A percentile compares a stretch with the other conserved stretches of the same genome.
Conservation (phyloP, 2,113 vertebrate genomes). For the Grantiella picta region DNA sequence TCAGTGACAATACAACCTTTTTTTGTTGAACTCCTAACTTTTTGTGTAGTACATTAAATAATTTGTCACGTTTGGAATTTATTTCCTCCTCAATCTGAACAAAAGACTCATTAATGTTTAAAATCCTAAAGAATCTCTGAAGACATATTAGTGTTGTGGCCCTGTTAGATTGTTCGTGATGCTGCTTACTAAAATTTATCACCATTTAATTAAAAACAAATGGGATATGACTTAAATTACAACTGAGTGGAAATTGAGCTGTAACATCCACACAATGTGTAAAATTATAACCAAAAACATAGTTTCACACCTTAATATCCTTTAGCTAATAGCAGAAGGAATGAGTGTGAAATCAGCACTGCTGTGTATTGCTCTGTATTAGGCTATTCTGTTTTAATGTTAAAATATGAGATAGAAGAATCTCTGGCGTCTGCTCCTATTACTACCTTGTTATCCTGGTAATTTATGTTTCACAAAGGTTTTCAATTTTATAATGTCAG, state of each 20-base stretch:
- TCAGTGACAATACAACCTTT: neutral
- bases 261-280: neutral
- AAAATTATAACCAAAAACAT: neutral
- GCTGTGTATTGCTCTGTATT: neutral
- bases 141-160: neutral
- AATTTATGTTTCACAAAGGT: neutral
- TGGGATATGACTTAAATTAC: neutral
- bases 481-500: neutral
- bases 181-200: neutral
- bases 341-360: neutral
- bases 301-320: neutral
- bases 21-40: neutral
- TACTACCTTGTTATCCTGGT: neutral
- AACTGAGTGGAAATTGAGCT: neutral
- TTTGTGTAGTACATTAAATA: neutral
- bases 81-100: neutral
- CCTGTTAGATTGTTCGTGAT: neutral
- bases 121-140: neutral
- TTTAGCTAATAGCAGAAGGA: neutral
- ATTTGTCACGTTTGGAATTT: neutral
- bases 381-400: neutral
- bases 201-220: neutral
- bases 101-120: neutral
- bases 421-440: neutral
- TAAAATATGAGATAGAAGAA: neutral